phyloP scores from a whole-genome alignment of 2,113 vertebrate species.

The Myocastor coypus region DNA sequence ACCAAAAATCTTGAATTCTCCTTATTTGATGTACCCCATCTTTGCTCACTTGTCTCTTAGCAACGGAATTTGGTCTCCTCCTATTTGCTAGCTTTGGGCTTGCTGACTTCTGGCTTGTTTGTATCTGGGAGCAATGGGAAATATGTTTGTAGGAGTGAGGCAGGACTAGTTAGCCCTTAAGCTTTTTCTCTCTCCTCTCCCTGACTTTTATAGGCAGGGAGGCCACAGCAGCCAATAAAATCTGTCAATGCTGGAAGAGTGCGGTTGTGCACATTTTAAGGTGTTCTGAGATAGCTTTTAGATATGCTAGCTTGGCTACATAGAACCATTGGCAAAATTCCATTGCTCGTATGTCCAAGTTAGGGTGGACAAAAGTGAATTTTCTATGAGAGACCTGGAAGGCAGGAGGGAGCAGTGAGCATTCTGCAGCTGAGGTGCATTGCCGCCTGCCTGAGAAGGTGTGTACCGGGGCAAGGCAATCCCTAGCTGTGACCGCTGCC shows the following conservation, averaged over 20 bases:
- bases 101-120: background rate
- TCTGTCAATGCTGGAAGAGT: background rate
- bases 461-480: background rate
- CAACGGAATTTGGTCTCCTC: background rate
- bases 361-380: background rate
- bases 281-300: background rate
- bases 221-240: background rate
- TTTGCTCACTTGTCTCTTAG: constrained; percentile 63
- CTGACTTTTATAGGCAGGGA: background rate
- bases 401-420: accelerated
- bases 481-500: background rate
- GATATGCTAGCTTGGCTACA: background rate
- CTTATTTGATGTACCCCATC: background rate
- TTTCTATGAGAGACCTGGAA: background rate
- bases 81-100: background rate
- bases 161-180: background rate
- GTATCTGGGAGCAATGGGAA: background rate
- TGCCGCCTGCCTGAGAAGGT: too few relatives aligned
- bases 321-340: background rate
- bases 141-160: background rate
- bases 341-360: background rate
- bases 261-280: background rate
- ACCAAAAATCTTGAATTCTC: background rate
- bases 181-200: background rate
- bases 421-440: accelerated